phyloP scores from a whole-genome alignment of 2,797 vertebrate genomes.

The Salarias fasciatus region DNA sequence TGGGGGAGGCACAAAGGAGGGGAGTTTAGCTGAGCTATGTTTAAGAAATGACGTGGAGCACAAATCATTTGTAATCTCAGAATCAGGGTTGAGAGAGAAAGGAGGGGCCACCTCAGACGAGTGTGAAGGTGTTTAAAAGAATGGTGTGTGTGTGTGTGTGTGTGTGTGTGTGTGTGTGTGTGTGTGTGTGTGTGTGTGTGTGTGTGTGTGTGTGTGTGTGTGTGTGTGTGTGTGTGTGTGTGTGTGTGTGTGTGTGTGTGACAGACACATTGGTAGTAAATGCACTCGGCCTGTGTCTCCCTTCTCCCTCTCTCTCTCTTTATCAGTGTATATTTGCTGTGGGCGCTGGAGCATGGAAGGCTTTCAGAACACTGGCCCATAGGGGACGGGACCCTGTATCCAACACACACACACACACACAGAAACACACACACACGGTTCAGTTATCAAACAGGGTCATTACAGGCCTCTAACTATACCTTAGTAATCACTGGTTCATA shows the following conservation, averaged over 20 bases:
- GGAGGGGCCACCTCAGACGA: constrained; percentile 44
- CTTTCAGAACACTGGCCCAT: constrained; percentile 83
- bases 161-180: constrained; percentile 22
- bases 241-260: constrained; percentile 19
- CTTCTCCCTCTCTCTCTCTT: constrained; percentile 70
- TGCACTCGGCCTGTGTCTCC: constrained; percentile 64
- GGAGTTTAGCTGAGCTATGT: constrained; percentile 72
- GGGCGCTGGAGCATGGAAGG: constrained; percentile 82
- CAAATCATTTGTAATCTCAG: constrained; percentile 77
- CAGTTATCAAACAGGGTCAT: constrained; percentile 79
- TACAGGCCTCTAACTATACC: constrained; percentile 77
- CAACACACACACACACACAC: constrained; percentile 53
- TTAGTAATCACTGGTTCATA: constrained; percentile 70
- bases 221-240: too few relatives aligned
- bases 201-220: constrained; percentile 36
- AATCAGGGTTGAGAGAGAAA: constrained; percentile 62
- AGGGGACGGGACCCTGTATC: constrained; percentile 74
- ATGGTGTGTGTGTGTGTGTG: constrained; percentile 32
- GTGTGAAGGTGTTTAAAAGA: constrained; percentile 46
- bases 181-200: constrained; percentile 30
- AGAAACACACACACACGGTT: constrained; percentile 41
- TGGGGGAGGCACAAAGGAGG: constrained; percentile 36
- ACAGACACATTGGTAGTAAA: constrained; percentile 73
- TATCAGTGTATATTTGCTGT: constrained; percentile 86
- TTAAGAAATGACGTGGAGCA: constrained; percentile 74